Evolutionary conservation across 64 coral and sea anemone genomes (phyloP), one percentile per base, ranked within the genome.

Genomic region (Platygyra sinensis): DNA sequence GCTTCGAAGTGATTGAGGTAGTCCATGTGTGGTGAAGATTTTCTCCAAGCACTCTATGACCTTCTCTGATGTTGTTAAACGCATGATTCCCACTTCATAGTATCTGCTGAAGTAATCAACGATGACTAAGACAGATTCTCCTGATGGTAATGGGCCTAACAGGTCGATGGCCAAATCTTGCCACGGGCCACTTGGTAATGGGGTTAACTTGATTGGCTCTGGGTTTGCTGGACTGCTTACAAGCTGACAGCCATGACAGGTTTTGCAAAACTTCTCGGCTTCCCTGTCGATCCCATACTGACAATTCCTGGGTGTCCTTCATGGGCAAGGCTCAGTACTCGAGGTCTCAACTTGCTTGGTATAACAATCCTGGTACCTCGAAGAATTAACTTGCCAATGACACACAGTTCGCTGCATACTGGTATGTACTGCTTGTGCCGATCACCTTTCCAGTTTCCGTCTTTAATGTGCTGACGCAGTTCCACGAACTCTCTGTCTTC

Each of bases 171-270:
- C 78, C 3, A 83, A 19, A 64, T 63, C 80, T 83, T 83, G 51
- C 80, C 80, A 83, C 28, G 80, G 80, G 18, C 29, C 24, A 20
- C 52, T 52, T 30, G 55, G 80, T 57, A 83, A 83, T 30, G 38
- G 50, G 29, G 20, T 57, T 62, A 30, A 52, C 60, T 19, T 31
- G 13, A 83, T 52, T 78, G 80, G 80, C 15, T 83, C 80, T 24
- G 80, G 80, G 31, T 24, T 57, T 19, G 63, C 29, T 30, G 82
- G 38, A 36, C 59, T 61, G 27, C 82, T 71, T 67, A 86, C 62
- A 30, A 86, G 57, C 63, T 86, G 82, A 67, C 82, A 86, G 10
- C 82, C 82, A 86, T 67, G 27, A 83, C 80, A 83, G 8, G 80
- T 64, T 63, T 64, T 83, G 30, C 57, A 83, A 32, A 60, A 60